phyloP scores from a whole-genome alignment of 2,888 invertebrate genomes.

The Lutraria lutraria region DNA sequence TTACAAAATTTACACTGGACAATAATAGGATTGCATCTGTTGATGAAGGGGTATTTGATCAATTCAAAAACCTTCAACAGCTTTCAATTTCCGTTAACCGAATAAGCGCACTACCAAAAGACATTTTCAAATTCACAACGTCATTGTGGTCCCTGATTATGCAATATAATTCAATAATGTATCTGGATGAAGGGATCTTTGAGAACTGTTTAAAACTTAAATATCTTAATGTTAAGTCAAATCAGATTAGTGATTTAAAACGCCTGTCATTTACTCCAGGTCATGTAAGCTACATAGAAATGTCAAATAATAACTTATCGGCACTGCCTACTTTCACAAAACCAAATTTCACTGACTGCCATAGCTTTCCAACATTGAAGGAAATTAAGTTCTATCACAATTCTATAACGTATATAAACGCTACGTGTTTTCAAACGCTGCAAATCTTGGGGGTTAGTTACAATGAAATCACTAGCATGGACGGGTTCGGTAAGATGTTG shows the following conservation, averaged over 20 bases:
- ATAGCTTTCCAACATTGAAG: neutral
- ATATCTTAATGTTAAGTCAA: neutral
- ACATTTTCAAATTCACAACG: neutral
- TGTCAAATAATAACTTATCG: slow-evolving; percentile 22
- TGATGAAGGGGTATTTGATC: slow-evolving; percentile 30
- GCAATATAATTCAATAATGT: neutral
- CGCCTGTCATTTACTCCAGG: neutral
- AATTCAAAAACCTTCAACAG: neutral
- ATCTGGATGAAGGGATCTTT: slow-evolving; percentile 27
- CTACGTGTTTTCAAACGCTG: neutral
- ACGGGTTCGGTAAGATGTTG: neutral
- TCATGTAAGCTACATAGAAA: neutral
- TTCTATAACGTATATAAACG: neutral
- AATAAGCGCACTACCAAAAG: slow-evolving; percentile 16
- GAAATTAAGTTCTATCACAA: slow-evolving; percentile 18
- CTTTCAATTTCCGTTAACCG: slow-evolving; percentile 5
- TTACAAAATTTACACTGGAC: neutral
- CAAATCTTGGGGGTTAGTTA: neutral
- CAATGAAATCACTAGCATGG: neutral
- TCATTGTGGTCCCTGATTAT: neutral
- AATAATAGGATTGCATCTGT: slow-evolving; percentile 22
- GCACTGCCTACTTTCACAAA: slow-evolving; percentile 21
- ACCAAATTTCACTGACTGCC: neutral
- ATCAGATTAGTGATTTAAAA: neutral
- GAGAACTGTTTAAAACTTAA: slow-evolving; percentile 22